Conservation (phyloP, 2,888 invertebrate genomes). For the Conops quadrifasciatus region DNA sequence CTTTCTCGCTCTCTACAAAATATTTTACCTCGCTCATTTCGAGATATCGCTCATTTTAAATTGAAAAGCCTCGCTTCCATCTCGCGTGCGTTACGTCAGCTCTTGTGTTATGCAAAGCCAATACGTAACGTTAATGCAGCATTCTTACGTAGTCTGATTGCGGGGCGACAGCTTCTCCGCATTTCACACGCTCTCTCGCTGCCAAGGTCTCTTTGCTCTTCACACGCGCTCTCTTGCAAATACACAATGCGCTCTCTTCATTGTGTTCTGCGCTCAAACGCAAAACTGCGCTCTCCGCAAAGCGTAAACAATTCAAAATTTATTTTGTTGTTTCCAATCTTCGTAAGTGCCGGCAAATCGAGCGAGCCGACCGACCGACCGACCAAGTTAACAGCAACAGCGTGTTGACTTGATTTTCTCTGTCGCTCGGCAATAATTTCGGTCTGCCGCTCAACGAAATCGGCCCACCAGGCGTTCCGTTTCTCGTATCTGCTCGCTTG, state of each 20-base stretch:
- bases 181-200: too few species aligned
- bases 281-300: background rate
- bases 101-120: background rate
- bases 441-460: slow-evolving; percentile 5
- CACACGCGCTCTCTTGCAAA: too few species aligned
- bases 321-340: slow-evolving; percentile 8
- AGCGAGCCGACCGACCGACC: too few species aligned
- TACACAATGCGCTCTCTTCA: slow-evolving; percentile 2
- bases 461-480: too few species aligned
- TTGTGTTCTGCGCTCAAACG: too few species aligned
- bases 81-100: slow-evolving; percentile 20
- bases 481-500: background rate
- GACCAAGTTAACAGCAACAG: slow-evolving; percentile 30
- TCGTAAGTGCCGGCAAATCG: slow-evolving; percentile 25
- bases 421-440: background rate
- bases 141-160: background rate
- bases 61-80: background rate
- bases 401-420: slow-evolving; percentile 8
- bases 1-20: background rate
- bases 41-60: background rate
- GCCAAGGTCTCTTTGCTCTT: too few species aligned
- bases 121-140: background rate
- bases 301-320: slow-evolving; percentile 26
- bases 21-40: slow-evolving; percentile 9
- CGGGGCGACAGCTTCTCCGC: background rate